Percentiles rank a stretch among this genome's conserved stretches.
Conservation (phyloP, 2,113 vertebrate genomes). For the Leuciscus idus region DNA sequence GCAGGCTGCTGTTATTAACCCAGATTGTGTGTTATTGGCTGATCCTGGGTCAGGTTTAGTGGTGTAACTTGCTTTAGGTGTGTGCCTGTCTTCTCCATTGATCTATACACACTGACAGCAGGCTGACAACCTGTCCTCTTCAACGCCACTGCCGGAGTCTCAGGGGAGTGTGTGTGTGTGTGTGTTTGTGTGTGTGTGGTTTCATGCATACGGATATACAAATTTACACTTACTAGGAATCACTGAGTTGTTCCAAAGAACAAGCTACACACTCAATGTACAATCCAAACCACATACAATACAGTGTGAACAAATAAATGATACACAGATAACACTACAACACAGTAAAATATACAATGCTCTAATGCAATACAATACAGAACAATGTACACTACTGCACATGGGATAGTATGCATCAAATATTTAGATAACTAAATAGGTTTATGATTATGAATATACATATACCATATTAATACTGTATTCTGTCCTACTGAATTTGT, state of each 20-base stretch:
- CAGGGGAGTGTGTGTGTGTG: slow-evolving; percentile 23
- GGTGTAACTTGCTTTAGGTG: slow-evolving; percentile 38
- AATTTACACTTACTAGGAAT: slow-evolving; percentile 57
- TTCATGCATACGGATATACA: slow-evolving; percentile 26
- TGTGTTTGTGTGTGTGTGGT: background rate
- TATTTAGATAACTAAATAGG: background rate
- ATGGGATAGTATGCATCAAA: background rate
- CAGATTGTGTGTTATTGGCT: slow-evolving; percentile 34
- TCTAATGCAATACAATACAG: background rate
- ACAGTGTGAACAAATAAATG: slow-evolving; percentile 3
- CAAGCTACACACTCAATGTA: background rate
- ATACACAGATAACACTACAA: background rate
- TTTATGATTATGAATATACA: background rate
- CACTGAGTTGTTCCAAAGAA: slow-evolving; percentile 13
- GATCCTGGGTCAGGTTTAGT: slow-evolving; percentile 43
- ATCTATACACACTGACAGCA: slow-evolving; percentile 52
- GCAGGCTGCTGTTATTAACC: slow-evolving; percentile 12
- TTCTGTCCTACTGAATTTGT: background rate
- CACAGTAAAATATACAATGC: background rate
- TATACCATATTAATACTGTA: background rate
- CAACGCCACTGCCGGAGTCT: slow-evolving; percentile 34
- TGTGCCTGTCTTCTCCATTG: slow-evolving; percentile 44
- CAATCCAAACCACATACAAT: background rate
- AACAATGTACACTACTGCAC: background rate
- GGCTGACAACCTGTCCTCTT: slow-evolving; percentile 52